Conservation (phyloP, 2,888 invertebrate genomes). For the Caenorhabditis drosophilae region DNA sequence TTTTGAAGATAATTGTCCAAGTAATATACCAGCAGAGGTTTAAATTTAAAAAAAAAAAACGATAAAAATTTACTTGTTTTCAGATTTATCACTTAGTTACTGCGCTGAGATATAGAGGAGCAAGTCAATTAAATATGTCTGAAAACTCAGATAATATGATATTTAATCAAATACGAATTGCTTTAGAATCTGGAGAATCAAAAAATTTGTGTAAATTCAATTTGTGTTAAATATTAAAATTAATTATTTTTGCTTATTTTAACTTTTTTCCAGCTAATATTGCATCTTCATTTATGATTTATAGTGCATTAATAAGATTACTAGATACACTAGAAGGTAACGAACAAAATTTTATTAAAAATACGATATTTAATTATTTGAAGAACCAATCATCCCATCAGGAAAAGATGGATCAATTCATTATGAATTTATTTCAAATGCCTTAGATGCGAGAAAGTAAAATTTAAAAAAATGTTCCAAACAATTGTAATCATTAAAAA, state of each 20-base stretch:
- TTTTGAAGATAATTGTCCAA: slow-evolving; percentile 23
- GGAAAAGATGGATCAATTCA: slow-evolving; percentile 35
- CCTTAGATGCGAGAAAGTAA: slow-evolving; percentile 9
- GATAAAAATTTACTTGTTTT: background rate
- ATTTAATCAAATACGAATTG: slow-evolving; percentile 41
- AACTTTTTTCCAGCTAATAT: slow-evolving; percentile 32
- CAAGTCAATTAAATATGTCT: slow-evolving; percentile 17
- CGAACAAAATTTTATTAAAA: slow-evolving; percentile 2
- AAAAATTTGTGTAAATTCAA: slow-evolving; percentile 42
- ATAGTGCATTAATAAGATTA: slow-evolving; percentile 48
- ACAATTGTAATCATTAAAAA: background rate
- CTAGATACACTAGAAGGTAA: slow-evolving; percentile 45
- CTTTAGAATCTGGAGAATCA: slow-evolving; percentile 42
- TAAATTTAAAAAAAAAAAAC: background rate
- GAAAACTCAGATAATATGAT: slow-evolving; percentile 29
- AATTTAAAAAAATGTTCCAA: background rate
- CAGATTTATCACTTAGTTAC: slow-evolving; percentile 35
- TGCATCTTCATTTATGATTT: slow-evolving; percentile 39
- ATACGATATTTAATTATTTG: background rate
- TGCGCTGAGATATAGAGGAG: slow-evolving; percentile 37
- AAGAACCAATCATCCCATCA: slow-evolving; percentile 19
- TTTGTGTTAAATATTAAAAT: background rate
- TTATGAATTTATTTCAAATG: slow-evolving; percentile 21
- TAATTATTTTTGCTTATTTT: too few species aligned
- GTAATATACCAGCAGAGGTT: slow-evolving; percentile 29